Percentiles rank a stretch among this genome's conserved stretches.
Evolutionary conservation across 2,888 invertebrate genomes (phyloP).

Genomic region (Polydrusus cervinus): DNA sequence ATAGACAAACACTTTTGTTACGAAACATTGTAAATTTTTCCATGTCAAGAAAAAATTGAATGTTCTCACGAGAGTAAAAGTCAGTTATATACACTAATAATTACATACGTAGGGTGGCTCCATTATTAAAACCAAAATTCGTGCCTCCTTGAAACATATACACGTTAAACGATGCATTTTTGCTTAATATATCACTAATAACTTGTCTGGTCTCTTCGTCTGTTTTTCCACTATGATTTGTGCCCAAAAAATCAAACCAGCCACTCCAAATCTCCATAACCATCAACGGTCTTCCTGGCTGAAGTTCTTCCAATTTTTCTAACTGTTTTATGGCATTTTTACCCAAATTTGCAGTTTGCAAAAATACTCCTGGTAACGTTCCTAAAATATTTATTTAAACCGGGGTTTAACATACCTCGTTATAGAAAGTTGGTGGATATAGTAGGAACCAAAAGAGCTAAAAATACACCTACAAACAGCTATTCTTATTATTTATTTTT

Average conservation of each 20-base stretch:
- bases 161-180: slow-evolving; percentile 79
- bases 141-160: slow-evolving; percentile 95
- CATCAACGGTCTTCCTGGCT: slow-evolving; percentile 71
- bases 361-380: slow-evolving; percentile 50
- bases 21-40: too few relatives aligned
- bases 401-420: too few relatives aligned
- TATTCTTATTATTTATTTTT: too few relatives aligned
- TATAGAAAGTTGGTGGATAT: too few relatives aligned
- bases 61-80: too few relatives aligned
- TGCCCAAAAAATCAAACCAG: slow-evolving; percentile 77
- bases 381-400: slow-evolving; percentile 42
- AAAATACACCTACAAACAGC: too few relatives aligned
- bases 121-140: slow-evolving; percentile 80
- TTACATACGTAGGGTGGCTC: slow-evolving; percentile 59
- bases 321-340: slow-evolving; percentile 45
- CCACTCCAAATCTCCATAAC: slow-evolving; percentile 77
- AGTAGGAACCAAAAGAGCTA: too few relatives aligned
- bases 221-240: slow-evolving; percentile 61
- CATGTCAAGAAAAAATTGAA: too few relatives aligned
- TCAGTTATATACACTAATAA: too few relatives aligned
- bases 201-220: slow-evolving; percentile 55
- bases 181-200: slow-evolving; percentile 61
- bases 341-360: slow-evolving; percentile 55
- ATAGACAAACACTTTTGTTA: too few relatives aligned
- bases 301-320: slow-evolving; percentile 48